phyloP scores from a whole-genome alignment of 2,888 invertebrate genomes.

The Bhutanitis thaidina region DNA sequence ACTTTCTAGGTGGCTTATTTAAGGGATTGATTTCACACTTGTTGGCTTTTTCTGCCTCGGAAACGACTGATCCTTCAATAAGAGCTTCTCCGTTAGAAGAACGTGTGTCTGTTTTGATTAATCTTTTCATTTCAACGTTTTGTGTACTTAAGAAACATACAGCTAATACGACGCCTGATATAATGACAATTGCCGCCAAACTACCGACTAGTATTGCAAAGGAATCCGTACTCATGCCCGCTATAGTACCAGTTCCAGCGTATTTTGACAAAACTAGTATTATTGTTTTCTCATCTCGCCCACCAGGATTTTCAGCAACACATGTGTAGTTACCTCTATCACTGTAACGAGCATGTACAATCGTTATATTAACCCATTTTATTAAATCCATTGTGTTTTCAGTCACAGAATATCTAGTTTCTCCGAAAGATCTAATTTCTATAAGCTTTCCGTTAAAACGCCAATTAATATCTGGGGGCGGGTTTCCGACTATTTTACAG shows the following conservation, averaged over 20 bases:
- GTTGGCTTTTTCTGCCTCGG: constrained; percentile 89
- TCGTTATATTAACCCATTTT: constrained; percentile 84
- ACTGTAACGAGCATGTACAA: constrained; percentile 80
- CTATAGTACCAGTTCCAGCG: constrained; percentile 63
- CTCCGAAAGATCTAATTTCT: constrained; percentile 72
- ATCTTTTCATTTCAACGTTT: constrained; percentile 75
- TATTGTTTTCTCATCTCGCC: constrained; percentile 87
- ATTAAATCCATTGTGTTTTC: constrained; percentile 71
- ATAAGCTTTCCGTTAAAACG: constrained; percentile 82
- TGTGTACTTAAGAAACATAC: constrained; percentile 79
- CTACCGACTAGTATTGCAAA: constrained; percentile 76
- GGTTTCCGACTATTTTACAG: constrained; percentile 88
- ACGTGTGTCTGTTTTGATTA: constrained; percentile 81
- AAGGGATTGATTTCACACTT: constrained; percentile 91
- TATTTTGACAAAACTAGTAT: constrained; percentile 79
- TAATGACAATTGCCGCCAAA: constrained; percentile 61
- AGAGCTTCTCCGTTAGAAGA: constrained; percentile 84
- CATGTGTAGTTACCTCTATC: constrained; percentile 89
- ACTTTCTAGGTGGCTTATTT: constrained; percentile 87
- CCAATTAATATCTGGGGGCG: constrained; percentile 88
- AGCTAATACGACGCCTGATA: constrained; percentile 66
- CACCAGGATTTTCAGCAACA: constrained; percentile 90
- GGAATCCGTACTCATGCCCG: constrained; percentile 72
- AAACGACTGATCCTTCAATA: constrained; percentile 85
- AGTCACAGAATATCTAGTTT: constrained; percentile 69